phyloP scores from a whole-genome alignment of 2,888 invertebrate genomes.

The Neoaliturus tenellus region DNA sequence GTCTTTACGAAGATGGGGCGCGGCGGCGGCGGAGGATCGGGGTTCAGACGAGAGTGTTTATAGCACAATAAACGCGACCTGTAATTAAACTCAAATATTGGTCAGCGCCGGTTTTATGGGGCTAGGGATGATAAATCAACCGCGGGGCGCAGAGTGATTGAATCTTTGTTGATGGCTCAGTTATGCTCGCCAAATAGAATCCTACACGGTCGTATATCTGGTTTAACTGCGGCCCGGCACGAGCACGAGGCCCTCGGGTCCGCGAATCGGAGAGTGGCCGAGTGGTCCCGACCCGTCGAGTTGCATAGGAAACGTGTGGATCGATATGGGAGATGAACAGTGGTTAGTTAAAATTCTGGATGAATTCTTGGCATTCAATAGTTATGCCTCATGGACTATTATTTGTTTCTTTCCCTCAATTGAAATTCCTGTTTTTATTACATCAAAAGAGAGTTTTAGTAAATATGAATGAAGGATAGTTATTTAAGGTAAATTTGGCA shows the following conservation, averaged over 20 bases:
- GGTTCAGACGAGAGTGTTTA: constrained; percentile 2
- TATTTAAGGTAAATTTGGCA: too few relatives aligned
- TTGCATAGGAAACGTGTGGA: too few relatives aligned
- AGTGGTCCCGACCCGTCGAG: too few relatives aligned
- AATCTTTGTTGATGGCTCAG: constrained; percentile 33
- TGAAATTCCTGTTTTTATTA: too few relatives aligned
- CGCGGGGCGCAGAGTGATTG: constrained; percentile 28
- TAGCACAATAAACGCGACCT: constrained; percentile 23
- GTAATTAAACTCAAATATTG: constrained; percentile 53
- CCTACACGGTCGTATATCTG: constrained; percentile 10
- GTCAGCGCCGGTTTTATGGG: constrained; percentile 48
- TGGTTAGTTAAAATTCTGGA: too few relatives aligned
- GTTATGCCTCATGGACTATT: too few relatives aligned
- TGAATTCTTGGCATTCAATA: too few relatives aligned
- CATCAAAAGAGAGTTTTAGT: too few relatives aligned
- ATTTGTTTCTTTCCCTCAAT: too few relatives aligned
- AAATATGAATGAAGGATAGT: too few relatives aligned
- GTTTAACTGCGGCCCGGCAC: neutral
- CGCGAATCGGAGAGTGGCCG: too few relatives aligned
- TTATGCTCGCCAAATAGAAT: constrained; percentile 13
- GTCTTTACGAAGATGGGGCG: neutral
- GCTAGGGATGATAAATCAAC: constrained; percentile 12
- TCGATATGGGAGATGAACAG: too few relatives aligned
- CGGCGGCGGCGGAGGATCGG: neutral
- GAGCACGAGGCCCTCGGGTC: neutral